A percentile compares a stretch with the other conserved stretches of the same genome.
These are phyloP conservation scores for Encarsia formosa DNA, from an alignment of 2,888 invertebrate species.

Conservation along the genomic window DNA sequence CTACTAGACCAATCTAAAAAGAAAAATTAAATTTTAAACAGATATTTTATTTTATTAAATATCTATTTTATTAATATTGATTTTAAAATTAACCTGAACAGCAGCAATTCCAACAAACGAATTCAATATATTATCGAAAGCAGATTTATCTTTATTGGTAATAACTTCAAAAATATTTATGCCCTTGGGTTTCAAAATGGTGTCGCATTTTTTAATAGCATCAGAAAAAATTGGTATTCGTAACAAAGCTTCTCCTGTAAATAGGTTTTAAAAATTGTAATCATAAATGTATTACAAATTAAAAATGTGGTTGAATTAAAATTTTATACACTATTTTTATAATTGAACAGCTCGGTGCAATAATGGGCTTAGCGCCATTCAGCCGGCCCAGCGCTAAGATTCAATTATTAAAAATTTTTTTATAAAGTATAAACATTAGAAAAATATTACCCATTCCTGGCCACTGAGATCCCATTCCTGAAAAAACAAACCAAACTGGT, in stretches of 20 bases:
- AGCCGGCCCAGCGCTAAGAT: no score
- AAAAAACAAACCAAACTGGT: conserved; percentile 84
- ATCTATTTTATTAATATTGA: not conserved
- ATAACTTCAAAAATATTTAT: conserved; percentile 62
- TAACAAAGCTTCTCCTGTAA: conserved; percentile 42
- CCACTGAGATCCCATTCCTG: conserved; percentile 90
- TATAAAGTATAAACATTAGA: not conserved
- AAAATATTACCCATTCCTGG: conserved; percentile 65
- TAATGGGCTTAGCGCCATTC: no score
- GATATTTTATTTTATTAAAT: not conserved
- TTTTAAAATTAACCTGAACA: conserved; percentile 50
- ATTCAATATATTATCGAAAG: conserved; percentile 64
- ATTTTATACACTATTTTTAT: not conserved
- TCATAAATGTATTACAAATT: not conserved
- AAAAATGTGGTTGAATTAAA: not conserved
- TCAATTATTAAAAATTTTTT: no score
- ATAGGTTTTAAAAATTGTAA: not conserved
- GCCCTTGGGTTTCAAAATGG: conserved; percentile 58
- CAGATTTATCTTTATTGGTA: conserved; percentile 55
- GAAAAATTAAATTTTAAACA: not conserved
- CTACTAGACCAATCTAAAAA: conserved; percentile 60
- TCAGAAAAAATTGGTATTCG: conserved; percentile 63
- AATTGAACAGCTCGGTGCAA: no score
- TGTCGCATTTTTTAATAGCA: conserved; percentile 59
- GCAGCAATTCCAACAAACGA: conserved; percentile 72